A percentile compares a stretch with the other conserved stretches of the same genome.
These are phyloP conservation scores for Cerceris ruficornis DNA, from an alignment of 2,888 invertebrate species.

Conservation along the genomic window DNA sequence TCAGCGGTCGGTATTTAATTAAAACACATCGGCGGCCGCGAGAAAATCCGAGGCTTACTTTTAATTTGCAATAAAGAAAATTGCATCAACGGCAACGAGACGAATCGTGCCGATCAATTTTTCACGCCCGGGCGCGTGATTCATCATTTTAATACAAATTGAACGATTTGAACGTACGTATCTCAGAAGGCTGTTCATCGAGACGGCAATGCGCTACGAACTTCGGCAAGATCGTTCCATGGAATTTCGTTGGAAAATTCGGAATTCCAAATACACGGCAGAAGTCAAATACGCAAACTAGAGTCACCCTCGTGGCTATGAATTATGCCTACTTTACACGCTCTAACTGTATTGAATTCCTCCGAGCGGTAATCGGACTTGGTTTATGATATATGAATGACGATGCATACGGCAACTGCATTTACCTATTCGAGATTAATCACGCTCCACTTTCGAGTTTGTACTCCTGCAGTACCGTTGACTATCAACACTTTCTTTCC, in stretches of 20 bases:
- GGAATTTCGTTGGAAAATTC: too few relatives aligned
- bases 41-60: not conserved
- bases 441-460: not conserved
- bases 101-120: constrained; percentile 14
- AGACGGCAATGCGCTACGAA: too few relatives aligned
- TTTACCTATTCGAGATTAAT: constrained; percentile 13
- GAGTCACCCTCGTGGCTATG: not conserved
- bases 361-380: not conserved
- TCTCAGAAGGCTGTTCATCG: too few relatives aligned
- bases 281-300: not conserved
- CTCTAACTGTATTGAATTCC: constrained; percentile 6
- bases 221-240: too few relatives aligned
- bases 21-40: not conserved
- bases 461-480: not conserved
- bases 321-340: constrained; percentile 2
- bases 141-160: not conserved
- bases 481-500: not conserved
- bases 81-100: constrained; percentile 6
- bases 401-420: constrained; percentile 1
- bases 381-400: not conserved
- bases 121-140: not conserved
- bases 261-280: too few relatives aligned
- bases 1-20: not conserved
- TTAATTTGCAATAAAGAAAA: not conserved
- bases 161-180: too few relatives aligned